Percentiles rank a stretch among this genome's conserved stretches.
Evolutionary conservation across 2,797 vertebrate genomes (phyloP).

Genomic region (Margarornis squamiger): DNA sequence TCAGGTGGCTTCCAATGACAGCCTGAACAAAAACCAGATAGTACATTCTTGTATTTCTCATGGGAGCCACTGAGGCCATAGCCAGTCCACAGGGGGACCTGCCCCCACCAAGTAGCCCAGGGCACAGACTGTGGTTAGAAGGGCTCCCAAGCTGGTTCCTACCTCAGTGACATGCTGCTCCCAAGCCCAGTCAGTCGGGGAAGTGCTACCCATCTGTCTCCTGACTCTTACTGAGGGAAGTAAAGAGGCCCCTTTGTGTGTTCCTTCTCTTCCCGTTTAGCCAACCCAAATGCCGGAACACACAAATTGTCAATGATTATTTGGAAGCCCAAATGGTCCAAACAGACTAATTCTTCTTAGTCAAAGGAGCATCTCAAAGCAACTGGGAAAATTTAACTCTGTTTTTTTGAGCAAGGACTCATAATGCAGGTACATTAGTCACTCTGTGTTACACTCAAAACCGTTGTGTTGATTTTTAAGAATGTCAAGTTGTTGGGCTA

Average conservation of each 20-base stretch:
- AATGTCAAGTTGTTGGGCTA: neutral
- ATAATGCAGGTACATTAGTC: neutral
- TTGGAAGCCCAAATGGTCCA: neutral
- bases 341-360: neutral
- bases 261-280: neutral
- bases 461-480: neutral
- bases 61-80: neutral
- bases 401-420: neutral
- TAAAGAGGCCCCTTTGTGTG: neutral
- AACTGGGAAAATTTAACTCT: neutral
- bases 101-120: neutral
- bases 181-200: neutral
- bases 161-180: neutral
- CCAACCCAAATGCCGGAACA: neutral
- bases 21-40: neutral
- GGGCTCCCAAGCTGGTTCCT: neutral
- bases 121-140: neutral
- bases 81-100: neutral
- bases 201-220: neutral
- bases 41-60: neutral
- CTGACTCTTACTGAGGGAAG: neutral
- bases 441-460: neutral
- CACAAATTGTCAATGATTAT: neutral
- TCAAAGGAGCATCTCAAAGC: neutral
- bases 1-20: neutral